Base-by-base conservation (phyloP, 2,888 invertebrate genomes). In the Drosophila neutralis region DNA sequence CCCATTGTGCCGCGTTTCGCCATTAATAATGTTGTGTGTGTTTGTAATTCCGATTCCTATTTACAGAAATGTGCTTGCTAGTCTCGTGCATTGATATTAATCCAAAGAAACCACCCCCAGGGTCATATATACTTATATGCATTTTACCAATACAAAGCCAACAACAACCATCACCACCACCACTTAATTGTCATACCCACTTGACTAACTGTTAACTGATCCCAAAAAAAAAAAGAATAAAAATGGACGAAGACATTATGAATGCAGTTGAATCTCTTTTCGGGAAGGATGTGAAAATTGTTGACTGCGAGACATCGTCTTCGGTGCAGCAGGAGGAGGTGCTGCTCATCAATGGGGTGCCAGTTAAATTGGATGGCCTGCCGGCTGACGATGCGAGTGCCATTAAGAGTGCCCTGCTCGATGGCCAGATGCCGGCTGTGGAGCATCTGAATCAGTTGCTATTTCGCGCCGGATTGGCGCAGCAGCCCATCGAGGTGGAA, bases 301-400 rank as follows among this genome's bases (percentile, higher is more conserved):
- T 96, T 69, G 96, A 96, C 91, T 96, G 96, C 91, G 95, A 96
- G 91, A 95, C 96, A 87, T 95, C 95, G 76, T 95, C 95, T n/a
- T 94, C 95, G 65, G 94, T 96, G 64, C 94, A 95, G 69, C 95
- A 96, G 90, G 96, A 96, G 90, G 96, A 96, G 92, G 94, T 96
- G 64, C 92, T 96, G 51, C 93, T 95, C 83, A 95, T 96, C 83
- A 96, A 96, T 92, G 96, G 96, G 11, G 94, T 95, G 59, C 95
- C 95, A 8, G 95, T 96, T 29, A 94, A 94, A 52, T 92, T 96
- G 63, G 95, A 95, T 83, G 96, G 95, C 18, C 92, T 96, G 63
- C 95, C 95, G 81, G 95, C 95, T 5, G 94, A 95, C 70, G 96
- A 96, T 89, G 96, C 96, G 13, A 93, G 94, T 59, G 95, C 95